A percentile compares a stretch with the other conserved stretches of the same genome.
Conservation (phyloP, 1,140 invertebrate genomes). For the Apis florea region DNA sequence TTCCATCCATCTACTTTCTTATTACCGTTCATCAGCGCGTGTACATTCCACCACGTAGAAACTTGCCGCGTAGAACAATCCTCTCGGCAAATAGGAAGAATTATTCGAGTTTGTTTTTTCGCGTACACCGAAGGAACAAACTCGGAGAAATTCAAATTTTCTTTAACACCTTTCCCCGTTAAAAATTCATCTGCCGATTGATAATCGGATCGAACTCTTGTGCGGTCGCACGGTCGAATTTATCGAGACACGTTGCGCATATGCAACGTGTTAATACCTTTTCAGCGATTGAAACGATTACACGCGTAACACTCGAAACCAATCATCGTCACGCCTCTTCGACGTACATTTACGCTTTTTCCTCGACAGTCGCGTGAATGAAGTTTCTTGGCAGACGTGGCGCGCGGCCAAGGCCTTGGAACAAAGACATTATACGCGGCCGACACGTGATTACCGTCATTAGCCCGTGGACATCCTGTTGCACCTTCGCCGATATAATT, state of each 20-base stretch:
- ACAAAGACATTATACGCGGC: conserved; percentile 69
- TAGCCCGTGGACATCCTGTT: conserved; percentile 63
- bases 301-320: not conserved
- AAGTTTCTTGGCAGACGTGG: conserved; percentile 12
- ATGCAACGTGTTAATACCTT: no score
- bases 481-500: conserved; percentile 56
- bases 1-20: not conserved
- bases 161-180: no score
- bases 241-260: no score
- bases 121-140: no score
- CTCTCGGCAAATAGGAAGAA: not conserved
- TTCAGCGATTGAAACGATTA: no score
- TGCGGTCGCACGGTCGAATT: no score
- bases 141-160: not conserved
- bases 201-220: no score
- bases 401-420: conserved; percentile 28
- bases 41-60: not conserved
- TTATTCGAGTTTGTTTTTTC: not conserved
- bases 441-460: conserved; percentile 64
- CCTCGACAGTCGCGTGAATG: conserved; percentile 11
- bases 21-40: not conserved
- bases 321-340: not conserved
- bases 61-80: no score
- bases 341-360: not conserved
- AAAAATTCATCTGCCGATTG: no score